phyloP scores from a whole-genome alignment of 2,888 invertebrate species.

The Conchocele bisecta region DNA sequence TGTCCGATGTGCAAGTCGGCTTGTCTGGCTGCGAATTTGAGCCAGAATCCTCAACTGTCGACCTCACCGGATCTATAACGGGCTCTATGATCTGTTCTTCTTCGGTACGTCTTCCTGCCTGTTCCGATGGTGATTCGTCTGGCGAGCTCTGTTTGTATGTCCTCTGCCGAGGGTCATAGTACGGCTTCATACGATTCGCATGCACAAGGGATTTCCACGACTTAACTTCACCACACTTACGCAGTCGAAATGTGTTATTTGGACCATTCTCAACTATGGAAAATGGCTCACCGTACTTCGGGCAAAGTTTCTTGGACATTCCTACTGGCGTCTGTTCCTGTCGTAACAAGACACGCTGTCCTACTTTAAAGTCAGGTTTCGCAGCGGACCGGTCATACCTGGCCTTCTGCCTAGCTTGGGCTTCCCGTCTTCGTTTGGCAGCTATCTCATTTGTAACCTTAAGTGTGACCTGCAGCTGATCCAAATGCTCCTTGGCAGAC shows the following conservation, averaged over 20 bases:
- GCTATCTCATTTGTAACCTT: conserved; percentile 7
- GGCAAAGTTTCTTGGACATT: conserved; percentile 21
- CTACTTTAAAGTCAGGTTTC: conserved; percentile 3
- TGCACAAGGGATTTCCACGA: not conserved
- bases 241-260: conserved; percentile 20
- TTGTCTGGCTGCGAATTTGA: too few relatives aligned
- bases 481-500: conserved; percentile 7
- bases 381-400: conserved; percentile 14
- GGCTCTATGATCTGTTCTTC: not conserved
- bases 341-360: conserved; percentile 26
- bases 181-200: not conserved
- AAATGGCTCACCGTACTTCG: conserved; percentile 43
- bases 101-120: not conserved
- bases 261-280: conserved; percentile 30
- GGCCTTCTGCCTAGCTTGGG: conserved; percentile 15
- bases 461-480: not conserved
- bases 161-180: not conserved
- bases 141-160: not conserved
- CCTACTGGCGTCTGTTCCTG: conserved; percentile 8
- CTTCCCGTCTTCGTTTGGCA: not conserved
- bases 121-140: too few relatives aligned
- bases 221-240: conserved; percentile 1
- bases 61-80: too few relatives aligned
- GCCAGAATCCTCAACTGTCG: too few relatives aligned
- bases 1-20: conserved; percentile 6